Base-by-base conservation (phyloP, 1,140 invertebrate species). In the Drosophila setifemur region DNA sequence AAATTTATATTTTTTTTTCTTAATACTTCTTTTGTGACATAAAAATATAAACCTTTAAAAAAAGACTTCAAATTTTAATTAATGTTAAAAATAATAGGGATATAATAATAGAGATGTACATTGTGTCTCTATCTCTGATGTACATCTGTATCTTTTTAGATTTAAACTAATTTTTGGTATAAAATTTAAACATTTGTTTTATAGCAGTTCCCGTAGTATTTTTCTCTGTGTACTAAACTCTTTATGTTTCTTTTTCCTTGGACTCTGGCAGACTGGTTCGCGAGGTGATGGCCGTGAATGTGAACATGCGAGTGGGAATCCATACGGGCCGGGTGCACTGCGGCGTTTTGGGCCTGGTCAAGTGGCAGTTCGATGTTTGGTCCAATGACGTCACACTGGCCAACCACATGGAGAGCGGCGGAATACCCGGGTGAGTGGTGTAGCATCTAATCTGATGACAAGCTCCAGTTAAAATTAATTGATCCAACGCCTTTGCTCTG, bases 341-440 rank as follows among this genome's bases (percentile, higher is more conserved):
- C 91, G 97, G 97, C 1, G 97, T 98, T 11, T 92, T 99, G n/a
- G 97, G 97, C 2, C 93, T 98, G 44, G 91, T 92, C 73, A 93
- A 93, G 90, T 93, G 92, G 92, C 92, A 97, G 96, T 91, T 97
- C 95, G 94, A 96, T 96, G 90, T 98, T 8, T 98, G 97, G 97
- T 97, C 96, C 69, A 98, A 98, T 90, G 97, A 98, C 91, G 97
- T 99, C 61, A 98, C 97, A 1, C 91, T 98, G 16, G 97, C 97
- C 25, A 99, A 98, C 92, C 95, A 97, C 89, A 98, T 98, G 97
- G 97, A 99, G 91, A 97, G 96, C 77, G 96, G 96, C 0, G 98
- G 98, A 16, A 94, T 97, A 52, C 96, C 98, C 7, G 97, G 97
- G 95, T 96, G 92, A 93, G 91, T 91, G 14, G 6, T 43, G 2